Base-by-base conservation (phyloP, 2,797 vertebrate genomes). In the Coregonus suidteri region DNA sequence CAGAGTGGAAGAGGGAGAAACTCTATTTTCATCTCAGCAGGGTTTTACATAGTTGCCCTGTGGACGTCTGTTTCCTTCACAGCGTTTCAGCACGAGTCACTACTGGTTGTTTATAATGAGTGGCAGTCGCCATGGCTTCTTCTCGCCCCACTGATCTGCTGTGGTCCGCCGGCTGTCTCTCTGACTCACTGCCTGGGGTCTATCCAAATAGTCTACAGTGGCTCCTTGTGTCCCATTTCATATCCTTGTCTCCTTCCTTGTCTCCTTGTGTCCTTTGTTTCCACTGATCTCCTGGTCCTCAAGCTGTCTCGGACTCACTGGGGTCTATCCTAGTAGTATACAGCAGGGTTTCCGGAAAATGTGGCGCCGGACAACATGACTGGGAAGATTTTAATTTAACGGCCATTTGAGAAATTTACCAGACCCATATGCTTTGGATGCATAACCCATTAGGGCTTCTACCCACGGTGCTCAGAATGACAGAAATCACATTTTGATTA, bases 101-200 rank as follows among this genome's bases (percentile, higher is more conserved):
- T 7, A 5, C 75, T 25, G 75, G 4, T 47, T 76, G 52, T 56
- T 54, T 35, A 76, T 62, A 62, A 16, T 41, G 68, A 62, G 31
- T 64, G n/a, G 70, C 53, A 47, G 25, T 52, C 64, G 1, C 9
- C 6, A 34, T 1, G 41, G 25, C 14, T 11, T 52, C 64, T 67
- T 9, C 64, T 52, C 3, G 3, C 20, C 25, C 47, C 47, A 31
- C 25, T 34, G 62, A 67, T 31, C 62, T 31, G 56, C 20, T 56
- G 30, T 51, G 37, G n/a, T 52, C 18, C 70, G 1, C 47, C 11
- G n/a, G 70, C n/a, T 18, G 41, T 79, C 56, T 74, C 7, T 80
- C 47, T 72, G 34, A 64, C 56, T 53, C 70, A 31, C 47, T 20
- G 20, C 18, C 18, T 41, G 73, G 73, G 56, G 25, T 13, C 34